Conservation (phyloP, 2,797 vertebrate genomes). For the Brachyrhaphis roseni region DNA sequence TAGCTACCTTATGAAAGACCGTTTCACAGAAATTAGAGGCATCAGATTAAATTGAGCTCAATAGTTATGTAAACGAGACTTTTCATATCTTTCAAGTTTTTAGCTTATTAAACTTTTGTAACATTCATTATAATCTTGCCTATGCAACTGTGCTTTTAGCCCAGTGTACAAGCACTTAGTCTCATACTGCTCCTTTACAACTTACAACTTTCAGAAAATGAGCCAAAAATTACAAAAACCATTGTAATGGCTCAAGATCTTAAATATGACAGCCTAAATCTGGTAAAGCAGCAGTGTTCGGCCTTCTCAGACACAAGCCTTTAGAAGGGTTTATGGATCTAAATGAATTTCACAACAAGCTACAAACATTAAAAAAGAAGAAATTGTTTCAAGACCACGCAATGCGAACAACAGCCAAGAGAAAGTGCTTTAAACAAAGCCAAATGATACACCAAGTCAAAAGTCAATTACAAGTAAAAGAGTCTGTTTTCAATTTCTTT, state of each 20-base stretch:
- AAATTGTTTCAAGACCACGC: slow-evolving; percentile 63
- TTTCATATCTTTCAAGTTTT: not conserved
- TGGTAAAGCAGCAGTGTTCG: slow-evolving; percentile 55
- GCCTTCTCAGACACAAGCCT: slow-evolving; percentile 53
- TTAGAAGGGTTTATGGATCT: slow-evolving; percentile 50
- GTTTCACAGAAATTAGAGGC: not conserved
- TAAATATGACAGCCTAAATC: slow-evolving; percentile 65
- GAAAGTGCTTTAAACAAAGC: slow-evolving; percentile 61
- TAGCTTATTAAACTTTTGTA: not conserved
- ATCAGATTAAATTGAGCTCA: not conserved
- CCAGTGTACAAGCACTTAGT: slow-evolving; percentile 38
- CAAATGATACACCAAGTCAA: slow-evolving; percentile 57
- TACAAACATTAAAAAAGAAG: slow-evolving; percentile 53
- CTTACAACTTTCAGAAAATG: slow-evolving; percentile 55
- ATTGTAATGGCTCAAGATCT: slow-evolving; percentile 45
- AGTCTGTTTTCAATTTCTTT: slow-evolving; percentile 52
- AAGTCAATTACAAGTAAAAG: slow-evolving; percentile 65
- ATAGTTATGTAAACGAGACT: not conserved
- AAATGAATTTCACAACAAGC: slow-evolving; percentile 75
- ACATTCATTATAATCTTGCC: slow-evolving; percentile 29
- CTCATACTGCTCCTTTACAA: slow-evolving; percentile 43
- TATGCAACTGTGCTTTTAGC: slow-evolving; percentile 49
- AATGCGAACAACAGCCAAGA: slow-evolving; percentile 63
- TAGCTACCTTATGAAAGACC: not conserved
- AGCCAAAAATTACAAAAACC: slow-evolving; percentile 62